phyloP scores from a whole-genome alignment of 2,113 vertebrate genomes.

The Ahaetulla prasina region DNA sequence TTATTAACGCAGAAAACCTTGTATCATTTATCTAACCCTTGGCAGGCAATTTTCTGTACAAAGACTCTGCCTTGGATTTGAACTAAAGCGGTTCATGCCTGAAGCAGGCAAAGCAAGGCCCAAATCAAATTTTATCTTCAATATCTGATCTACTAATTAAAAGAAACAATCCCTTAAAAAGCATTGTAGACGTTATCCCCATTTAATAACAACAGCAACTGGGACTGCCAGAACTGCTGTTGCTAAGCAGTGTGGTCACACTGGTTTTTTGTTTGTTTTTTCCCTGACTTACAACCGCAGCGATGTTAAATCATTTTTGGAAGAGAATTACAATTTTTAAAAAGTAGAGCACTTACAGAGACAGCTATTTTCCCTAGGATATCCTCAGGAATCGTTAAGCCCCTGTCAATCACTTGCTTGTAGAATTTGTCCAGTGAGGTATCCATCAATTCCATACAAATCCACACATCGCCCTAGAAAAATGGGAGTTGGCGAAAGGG shows the following conservation, averaged over 20 bases:
- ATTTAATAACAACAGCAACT: not conserved
- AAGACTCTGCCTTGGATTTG: not conserved
- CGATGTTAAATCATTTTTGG: not conserved
- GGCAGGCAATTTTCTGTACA: not conserved
- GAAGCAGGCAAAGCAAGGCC: not conserved
- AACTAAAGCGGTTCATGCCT: not conserved
- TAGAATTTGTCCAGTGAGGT: constrained; percentile 98
- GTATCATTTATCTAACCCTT: not conserved
- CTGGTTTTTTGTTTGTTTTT: not conserved
- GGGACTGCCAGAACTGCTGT: not conserved
- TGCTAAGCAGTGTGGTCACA: not conserved
- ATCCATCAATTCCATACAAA: constrained; percentile 99
- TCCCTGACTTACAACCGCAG: not conserved
- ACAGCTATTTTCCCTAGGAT: constrained; percentile 95
- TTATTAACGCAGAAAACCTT: not conserved
- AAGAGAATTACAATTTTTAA: not conserved
- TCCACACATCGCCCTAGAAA: constrained; percentile 93
- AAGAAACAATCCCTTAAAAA: not conserved
- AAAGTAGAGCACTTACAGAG: constrained; percentile 76
- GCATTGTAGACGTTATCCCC: not conserved
- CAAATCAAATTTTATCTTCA: not conserved
- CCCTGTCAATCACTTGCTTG: constrained; percentile 93
- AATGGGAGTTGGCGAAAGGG: not conserved
- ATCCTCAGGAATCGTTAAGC: constrained; percentile 88
- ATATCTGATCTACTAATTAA: not conserved